Evolutionary conservation across 1,140 invertebrate genomes (phyloP).

Genomic region (Penaeus vannamei): DNA sequence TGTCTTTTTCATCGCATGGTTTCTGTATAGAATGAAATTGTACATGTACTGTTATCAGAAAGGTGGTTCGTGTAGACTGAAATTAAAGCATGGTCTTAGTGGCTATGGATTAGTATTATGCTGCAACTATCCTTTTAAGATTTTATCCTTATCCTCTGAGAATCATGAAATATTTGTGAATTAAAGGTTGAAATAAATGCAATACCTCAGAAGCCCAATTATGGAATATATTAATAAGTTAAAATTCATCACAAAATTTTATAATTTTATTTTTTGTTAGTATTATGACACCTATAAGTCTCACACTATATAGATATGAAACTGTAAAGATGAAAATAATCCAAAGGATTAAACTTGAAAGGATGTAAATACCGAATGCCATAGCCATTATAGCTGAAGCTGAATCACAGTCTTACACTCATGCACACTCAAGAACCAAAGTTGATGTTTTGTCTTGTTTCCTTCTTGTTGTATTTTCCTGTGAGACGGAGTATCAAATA

Average conservation of each 20-base stretch:
- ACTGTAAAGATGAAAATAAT: too few species aligned
- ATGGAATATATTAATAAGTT: too few species aligned
- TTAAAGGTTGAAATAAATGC: too few species aligned
- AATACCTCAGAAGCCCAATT: too few species aligned
- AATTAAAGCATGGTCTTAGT: conserved; percentile 25
- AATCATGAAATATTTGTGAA: too few species aligned
- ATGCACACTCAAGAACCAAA: conserved; percentile 56
- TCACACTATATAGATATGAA: too few species aligned
- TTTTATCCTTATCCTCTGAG: too few species aligned
- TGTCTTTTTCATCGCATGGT: conserved; percentile 45
- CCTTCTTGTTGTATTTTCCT: conserved; percentile 61
- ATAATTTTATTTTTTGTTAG: too few species aligned
- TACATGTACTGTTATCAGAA: conserved; percentile 47
- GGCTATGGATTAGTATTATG: neutral
- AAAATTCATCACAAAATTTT: too few species aligned
- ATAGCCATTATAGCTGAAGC: neutral
- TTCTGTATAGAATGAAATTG: conserved; percentile 44
- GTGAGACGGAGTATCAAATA: conserved; percentile 60
- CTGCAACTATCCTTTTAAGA: neutral
- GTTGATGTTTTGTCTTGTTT: conserved; percentile 61
- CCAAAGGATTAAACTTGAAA: too few species aligned
- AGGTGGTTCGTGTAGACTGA: conserved; percentile 45
- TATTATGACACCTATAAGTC: too few species aligned
- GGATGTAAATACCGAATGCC: too few species aligned
- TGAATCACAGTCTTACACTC: conserved; percentile 34